These are phyloP conservation scores for Theristicus caerulescens DNA, from an alignment of 2,113 vertebrate genomes.

Conservation along the genomic window DNA sequence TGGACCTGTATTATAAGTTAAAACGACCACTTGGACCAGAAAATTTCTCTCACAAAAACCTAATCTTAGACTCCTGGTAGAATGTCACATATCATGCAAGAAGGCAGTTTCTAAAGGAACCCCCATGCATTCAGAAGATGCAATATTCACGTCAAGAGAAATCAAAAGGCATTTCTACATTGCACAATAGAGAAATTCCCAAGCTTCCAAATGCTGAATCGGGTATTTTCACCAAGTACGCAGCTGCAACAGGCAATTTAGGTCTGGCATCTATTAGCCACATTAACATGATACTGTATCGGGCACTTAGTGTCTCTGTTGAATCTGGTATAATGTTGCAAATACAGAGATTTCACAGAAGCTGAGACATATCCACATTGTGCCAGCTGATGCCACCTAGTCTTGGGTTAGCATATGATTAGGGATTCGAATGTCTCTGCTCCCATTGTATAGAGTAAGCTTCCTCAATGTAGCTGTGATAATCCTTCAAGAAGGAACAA, in stretches of 20 bases:
- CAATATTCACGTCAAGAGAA: not conserved
- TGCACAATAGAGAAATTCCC: not conserved
- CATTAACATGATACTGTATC: not conserved
- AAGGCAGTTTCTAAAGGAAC: not conserved
- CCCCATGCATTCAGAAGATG: not conserved
- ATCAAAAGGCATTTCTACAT: not conserved
- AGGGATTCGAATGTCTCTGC: not conserved
- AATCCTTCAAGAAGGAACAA: not conserved
- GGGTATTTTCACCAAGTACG: not conserved
- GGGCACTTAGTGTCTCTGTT: not conserved
- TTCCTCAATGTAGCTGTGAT: not conserved
- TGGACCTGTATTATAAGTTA: not conserved
- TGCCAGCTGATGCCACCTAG: not conserved
- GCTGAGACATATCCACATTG: not conserved
- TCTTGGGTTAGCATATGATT: not conserved
- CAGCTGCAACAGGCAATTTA: not conserved
- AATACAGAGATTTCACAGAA: not conserved
- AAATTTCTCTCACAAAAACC: not conserved
- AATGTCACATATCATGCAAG: accelerated
- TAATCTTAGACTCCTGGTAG: too few species aligned
- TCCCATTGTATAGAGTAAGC: not conserved
- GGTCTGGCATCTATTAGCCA: not conserved
- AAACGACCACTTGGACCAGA: not conserved
- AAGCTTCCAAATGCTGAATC: not conserved
- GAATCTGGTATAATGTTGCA: not conserved